phyloP scores from a whole-genome alignment of 2,113 vertebrate species.

The Crotalus viridis region DNA sequence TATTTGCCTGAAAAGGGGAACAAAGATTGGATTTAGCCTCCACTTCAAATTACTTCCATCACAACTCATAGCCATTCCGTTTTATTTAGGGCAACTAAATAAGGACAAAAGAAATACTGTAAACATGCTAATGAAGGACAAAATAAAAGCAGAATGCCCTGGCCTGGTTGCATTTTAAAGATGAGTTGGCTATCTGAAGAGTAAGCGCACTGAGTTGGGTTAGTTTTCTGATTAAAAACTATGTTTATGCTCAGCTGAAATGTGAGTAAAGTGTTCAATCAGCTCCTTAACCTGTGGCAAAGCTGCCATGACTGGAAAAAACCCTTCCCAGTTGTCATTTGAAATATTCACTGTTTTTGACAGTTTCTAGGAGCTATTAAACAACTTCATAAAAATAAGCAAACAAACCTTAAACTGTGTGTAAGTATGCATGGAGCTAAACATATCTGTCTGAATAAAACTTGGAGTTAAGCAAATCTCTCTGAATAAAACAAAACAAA shows the following conservation, averaged over 20 bases:
- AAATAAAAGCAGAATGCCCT: not conserved
- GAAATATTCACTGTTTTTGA: not conserved
- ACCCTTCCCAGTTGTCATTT: not conserved
- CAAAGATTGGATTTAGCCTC: not conserved
- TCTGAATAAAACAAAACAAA: not conserved
- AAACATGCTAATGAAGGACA: not conserved
- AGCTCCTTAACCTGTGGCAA: not conserved
- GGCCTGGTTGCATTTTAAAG: not conserved
- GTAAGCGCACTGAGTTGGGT: not conserved
- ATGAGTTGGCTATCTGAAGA: not conserved
- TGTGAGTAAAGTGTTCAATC: not conserved
- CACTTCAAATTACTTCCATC: not conserved
- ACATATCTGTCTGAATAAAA: not conserved
- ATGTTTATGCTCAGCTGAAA: not conserved
- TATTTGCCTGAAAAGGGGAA: not conserved
- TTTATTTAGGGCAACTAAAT: not conserved
- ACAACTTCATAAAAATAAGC: not conserved
- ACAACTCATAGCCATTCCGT: not conserved
- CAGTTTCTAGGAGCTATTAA: constrained; percentile 21
- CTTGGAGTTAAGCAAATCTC: not conserved
- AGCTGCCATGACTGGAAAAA: not conserved
- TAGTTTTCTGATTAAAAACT: not conserved
- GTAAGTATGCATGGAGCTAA: not conserved
- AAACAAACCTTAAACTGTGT: not conserved
- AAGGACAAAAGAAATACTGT: not conserved